Conservation (phyloP, 1,140 invertebrate species). For the Eurosta solidaginis region DNA sequence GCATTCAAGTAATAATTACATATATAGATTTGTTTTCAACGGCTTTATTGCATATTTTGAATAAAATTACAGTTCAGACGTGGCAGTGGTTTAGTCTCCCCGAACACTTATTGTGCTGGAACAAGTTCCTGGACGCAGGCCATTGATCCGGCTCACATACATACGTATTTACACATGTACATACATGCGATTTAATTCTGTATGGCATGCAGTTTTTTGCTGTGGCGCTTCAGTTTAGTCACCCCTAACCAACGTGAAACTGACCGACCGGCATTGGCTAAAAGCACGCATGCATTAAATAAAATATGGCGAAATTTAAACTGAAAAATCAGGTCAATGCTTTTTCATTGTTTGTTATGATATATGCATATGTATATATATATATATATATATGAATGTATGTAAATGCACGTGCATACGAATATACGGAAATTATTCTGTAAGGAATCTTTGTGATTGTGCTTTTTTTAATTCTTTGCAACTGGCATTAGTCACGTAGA, state of each 20-base stretch:
- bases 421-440: neutral
- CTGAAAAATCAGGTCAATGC: conserved; percentile 18
- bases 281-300: neutral
- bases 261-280: neutral
- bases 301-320: neutral
- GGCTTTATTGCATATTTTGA: too few relatives aligned
- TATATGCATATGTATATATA: too few relatives aligned
- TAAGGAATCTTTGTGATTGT: too few relatives aligned
- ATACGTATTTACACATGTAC: neutral
- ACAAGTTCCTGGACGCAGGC: too few relatives aligned
- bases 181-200: too few relatives aligned
- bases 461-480: neutral
- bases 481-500: conserved; percentile 21
- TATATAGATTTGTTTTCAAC: too few relatives aligned
- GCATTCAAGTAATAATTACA: too few relatives aligned
- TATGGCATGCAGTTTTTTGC: neutral
- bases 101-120: too few relatives aligned
- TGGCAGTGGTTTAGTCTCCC: too few relatives aligned
- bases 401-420: neutral
- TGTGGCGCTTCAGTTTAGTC: neutral
- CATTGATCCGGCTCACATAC: neutral
- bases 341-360: neutral
- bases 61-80: too few relatives aligned
- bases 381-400: too few relatives aligned
- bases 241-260: neutral